Conservation (phyloP, 2,888 invertebrate species). For the Acanthosoma haemorrhoidale region DNA sequence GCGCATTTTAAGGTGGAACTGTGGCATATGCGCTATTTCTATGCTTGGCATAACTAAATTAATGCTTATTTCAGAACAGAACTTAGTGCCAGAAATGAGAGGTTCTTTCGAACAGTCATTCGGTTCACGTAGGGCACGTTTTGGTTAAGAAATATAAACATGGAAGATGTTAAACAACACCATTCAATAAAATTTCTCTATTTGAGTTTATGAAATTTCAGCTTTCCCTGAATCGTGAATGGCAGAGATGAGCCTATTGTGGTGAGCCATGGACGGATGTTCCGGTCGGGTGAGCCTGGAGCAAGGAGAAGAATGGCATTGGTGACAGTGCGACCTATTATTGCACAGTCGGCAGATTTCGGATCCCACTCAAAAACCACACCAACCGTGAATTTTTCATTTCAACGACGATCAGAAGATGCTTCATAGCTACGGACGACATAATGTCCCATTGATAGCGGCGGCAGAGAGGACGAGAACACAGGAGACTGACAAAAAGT, state of each 20-base stretch:
- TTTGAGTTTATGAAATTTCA: too few species aligned
- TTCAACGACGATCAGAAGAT: not conserved
- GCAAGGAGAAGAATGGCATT: not conserved
- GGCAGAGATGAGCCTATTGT: not conserved
- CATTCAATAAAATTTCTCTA: too few species aligned
- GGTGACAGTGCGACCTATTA: constrained; percentile 1
- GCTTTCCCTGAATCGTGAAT: not conserved
- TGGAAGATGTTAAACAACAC: too few species aligned
- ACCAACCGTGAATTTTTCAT: constrained; percentile 1
- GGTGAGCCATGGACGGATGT: not conserved
- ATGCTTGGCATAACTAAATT: too few species aligned
- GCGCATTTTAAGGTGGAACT: too few species aligned
- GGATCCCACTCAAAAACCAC: not conserved
- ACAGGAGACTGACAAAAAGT: too few species aligned
- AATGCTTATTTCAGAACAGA: too few species aligned
- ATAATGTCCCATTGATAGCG: not conserved
- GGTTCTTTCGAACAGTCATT: too few species aligned
- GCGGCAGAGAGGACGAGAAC: not conserved
- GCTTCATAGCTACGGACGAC: not conserved
- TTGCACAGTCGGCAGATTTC: not conserved
- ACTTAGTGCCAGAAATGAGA: too few species aligned
- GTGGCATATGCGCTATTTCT: too few species aligned
- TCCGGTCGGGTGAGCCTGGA: not conserved
- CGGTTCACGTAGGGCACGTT: too few species aligned
- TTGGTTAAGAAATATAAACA: too few species aligned